phyloP scores from a whole-genome alignment of 2,888 invertebrate genomes.

The Merodon equestris region DNA sequence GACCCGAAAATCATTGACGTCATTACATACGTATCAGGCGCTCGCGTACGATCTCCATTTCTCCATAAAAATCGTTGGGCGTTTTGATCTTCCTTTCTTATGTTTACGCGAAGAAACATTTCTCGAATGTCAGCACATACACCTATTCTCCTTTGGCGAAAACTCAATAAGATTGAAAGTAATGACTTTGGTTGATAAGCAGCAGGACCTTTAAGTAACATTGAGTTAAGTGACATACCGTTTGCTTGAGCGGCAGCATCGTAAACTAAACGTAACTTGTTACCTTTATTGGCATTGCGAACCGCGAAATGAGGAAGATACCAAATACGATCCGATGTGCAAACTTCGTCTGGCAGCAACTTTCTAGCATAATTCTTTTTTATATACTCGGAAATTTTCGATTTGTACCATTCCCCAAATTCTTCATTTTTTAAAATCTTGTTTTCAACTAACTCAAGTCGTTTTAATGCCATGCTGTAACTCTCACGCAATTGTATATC shows the following conservation, averaged over 20 bases:
- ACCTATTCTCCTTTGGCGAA: constrained; percentile 72
- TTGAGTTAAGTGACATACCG: constrained; percentile 70
- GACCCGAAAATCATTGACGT: constrained; percentile 37
- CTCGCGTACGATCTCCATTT: constrained; percentile 7
- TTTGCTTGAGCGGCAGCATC: constrained; percentile 71
- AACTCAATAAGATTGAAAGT: constrained; percentile 71
- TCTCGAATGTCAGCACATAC: constrained; percentile 71
- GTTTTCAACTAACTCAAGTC: constrained; percentile 52
- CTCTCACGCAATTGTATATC: no score
- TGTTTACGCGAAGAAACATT: constrained; percentile 54
- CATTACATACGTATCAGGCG: constrained; percentile 30
- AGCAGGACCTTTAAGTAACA: constrained; percentile 71
- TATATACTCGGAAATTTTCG: constrained; percentile 32
- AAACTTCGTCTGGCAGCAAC: no score
- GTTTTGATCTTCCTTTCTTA: constrained; percentile 70
- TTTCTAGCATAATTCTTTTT: not conserved
- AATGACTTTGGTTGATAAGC: constrained; percentile 52
- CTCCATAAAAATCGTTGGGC: constrained; percentile 69
- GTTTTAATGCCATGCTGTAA: constrained; percentile 48
- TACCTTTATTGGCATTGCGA: constrained; percentile 70
- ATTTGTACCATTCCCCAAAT: constrained; percentile 42
- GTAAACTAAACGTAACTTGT: constrained; percentile 71
- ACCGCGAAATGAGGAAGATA: constrained; percentile 70
- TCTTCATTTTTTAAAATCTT: constrained; percentile 46
- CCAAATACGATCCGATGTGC: no score